Evolutionary conservation across 2,797 vertebrate genomes (phyloP).

Genomic region (Megaceryle alcyon): DNA sequence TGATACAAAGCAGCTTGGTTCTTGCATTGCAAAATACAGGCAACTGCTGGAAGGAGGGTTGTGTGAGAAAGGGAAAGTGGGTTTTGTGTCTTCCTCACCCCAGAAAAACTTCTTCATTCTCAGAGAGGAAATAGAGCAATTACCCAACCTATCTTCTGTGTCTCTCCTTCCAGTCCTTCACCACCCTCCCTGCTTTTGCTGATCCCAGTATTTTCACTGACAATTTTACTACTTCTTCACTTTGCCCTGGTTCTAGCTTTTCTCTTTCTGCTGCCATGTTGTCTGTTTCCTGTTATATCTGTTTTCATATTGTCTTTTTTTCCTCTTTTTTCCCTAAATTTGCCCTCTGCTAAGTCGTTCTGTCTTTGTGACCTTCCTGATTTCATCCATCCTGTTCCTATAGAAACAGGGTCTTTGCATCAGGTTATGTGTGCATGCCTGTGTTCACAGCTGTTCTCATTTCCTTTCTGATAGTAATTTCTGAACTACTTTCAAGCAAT

Average conservation of each 20-base stretch:
- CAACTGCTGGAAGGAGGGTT: neutral
- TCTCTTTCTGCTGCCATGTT: neutral
- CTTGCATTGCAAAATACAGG: neutral
- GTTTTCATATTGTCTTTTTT: neutral
- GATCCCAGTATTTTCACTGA: neutral
- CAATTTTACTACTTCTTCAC: neutral
- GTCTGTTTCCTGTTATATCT: conserved; percentile 5
- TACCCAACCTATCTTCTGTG: neutral
- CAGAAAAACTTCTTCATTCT: neutral
- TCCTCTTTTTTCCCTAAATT: conserved; percentile 3
- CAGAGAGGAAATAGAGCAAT: neutral
- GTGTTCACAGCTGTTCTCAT: neutral
- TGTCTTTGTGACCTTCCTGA: conserved; percentile 36
- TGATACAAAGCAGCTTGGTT: neutral
- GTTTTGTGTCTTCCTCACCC: neutral
- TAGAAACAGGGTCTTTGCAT: conserved; percentile 45
- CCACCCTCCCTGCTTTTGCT: neutral
- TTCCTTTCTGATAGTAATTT: conserved; percentile 40
- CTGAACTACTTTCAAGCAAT: neutral
- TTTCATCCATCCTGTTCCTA: conserved; percentile 57
- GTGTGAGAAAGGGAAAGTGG: neutral
- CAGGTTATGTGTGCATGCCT: neutral
- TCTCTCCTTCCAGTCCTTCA: neutral
- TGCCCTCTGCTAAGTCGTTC: conserved; percentile 41
- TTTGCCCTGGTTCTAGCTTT: neutral